These are phyloP conservation scores for Cephus nigrinus DNA, from an alignment of 2,888 invertebrate species.

Conservation along the genomic window DNA sequence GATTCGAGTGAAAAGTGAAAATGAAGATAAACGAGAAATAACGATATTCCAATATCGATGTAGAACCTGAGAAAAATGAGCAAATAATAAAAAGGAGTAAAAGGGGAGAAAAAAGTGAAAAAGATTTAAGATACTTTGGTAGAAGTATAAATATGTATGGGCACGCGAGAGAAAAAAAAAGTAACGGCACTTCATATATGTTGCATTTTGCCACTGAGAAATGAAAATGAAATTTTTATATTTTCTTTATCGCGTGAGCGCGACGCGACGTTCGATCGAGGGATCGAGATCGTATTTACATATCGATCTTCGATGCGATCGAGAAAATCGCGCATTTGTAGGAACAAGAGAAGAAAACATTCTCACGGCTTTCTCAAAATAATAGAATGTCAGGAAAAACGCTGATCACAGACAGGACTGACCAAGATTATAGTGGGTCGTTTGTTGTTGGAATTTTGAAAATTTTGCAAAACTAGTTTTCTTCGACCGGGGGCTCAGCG, in stretches of 20 bases:
- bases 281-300: not conserved
- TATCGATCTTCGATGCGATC: no score
- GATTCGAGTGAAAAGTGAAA: slow-evolving; percentile 6
- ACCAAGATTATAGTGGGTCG: slow-evolving; percentile 48
- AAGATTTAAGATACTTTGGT: no score
- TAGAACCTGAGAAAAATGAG: not conserved
- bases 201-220: no score
- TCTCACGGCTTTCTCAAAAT: not conserved
- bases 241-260: slow-evolving; percentile 3
- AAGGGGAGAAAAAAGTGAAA: no score
- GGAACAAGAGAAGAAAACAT: not conserved
- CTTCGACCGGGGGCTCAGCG: no score
- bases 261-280: not conserved
- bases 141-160: not conserved
- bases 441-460: not conserved
- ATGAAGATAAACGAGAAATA: slow-evolving; percentile 5
- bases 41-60: not conserved
- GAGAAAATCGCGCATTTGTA: not conserved
- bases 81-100: no score
- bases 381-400: not conserved
- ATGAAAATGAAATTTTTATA: no score
- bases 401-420: slow-evolving; percentile 46
- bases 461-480: no score
- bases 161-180: slow-evolving; percentile 28
- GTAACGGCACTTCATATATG: slow-evolving; percentile 46